Base-by-base conservation (phyloP, 2,113 vertebrate genomes). In the Cricetomys ansorgei region DNA sequence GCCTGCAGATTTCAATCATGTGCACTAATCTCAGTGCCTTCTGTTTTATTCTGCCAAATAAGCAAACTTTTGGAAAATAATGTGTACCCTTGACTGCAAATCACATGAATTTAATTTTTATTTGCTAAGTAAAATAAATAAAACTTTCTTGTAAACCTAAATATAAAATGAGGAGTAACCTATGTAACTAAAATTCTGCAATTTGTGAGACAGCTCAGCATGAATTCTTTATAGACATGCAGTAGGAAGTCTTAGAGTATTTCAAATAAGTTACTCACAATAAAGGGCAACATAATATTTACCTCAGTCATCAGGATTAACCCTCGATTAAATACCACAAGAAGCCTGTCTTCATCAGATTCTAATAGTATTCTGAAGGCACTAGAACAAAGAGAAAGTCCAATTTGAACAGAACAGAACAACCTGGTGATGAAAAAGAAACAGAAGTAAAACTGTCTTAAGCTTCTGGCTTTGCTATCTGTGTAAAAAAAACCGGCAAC, bases 291-390 rank as follows among this genome's bases (percentile, higher is more conserved):
- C 91, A 79, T 96, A 97, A 90, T 73, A 88, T 88, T 98, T 98
- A 99, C 99, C 99, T 99, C 99, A 0, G 99, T 99, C 99, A 99
- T 99, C 94, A 99, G 98, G 98, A 99, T 99, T 97, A 99, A 99
- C 69, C 99, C 99, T 99, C 99, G 98, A 91, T 99, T 99, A 98
- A 99, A 99, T 83, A 99, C 99, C 98, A 99, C 99, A 92, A 99
- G 99, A 97, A 99, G 99, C 70, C 99, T 98, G 98, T 99, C 99
- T 98, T 99, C 99, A 96, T 99, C 99, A 96, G 99, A 99, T 99
- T 99, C 99, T 98, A 99, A 96, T 95, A 99, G 98, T 98, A 99
- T 99, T 98, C 99, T 99, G 99, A 99, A 99, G 99, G 99, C 99
- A 99, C 99, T 99, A 98, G 91, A 98, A 96, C 89, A 97, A 98